A percentile compares a stretch with the other conserved stretches of the same genome.
Conservation (phyloP, 2,797 vertebrate genomes). For the Scomberomorus guttatus region DNA sequence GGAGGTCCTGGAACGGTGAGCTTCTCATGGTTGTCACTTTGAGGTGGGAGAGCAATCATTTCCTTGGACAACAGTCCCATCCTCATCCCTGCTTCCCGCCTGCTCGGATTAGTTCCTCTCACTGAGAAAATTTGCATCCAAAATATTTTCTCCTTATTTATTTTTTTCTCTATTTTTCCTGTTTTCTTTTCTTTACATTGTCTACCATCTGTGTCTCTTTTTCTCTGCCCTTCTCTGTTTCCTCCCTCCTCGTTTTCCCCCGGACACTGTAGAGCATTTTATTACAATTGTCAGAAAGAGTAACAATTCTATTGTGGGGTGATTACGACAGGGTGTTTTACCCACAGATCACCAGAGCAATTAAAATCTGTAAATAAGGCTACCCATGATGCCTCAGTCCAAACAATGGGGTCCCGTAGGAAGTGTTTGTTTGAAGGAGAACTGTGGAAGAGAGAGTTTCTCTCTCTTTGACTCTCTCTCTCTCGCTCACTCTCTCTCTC, state of each 20-base stretch:
- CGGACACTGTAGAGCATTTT: constrained; percentile 84
- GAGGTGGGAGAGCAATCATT: constrained; percentile 83
- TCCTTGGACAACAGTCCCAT: constrained; percentile 80
- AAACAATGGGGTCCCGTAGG: constrained; percentile 87
- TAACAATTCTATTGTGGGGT: constrained; percentile 88
- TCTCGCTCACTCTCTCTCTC: constrained; percentile 50
- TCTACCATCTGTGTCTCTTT: constrained; percentile 57
- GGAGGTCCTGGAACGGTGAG: constrained; percentile 80
- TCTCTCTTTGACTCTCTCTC: constrained; percentile 71
- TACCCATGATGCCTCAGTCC: constrained; percentile 87
- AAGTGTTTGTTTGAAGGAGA: constrained; percentile 86
- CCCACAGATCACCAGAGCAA: constrained; percentile 93
- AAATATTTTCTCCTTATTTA: constrained; percentile 72
- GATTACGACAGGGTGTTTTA: constrained; percentile 89
- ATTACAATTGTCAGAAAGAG: constrained; percentile 91
- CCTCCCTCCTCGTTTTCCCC: constrained; percentile 68
- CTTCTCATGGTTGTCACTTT: constrained; percentile 87
- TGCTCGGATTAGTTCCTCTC: constrained; percentile 84
- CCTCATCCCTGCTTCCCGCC: constrained; percentile 79
- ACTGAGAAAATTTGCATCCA: constrained; percentile 80
- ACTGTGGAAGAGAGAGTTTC: constrained; percentile 78
- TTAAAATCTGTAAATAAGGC: constrained; percentile 94
- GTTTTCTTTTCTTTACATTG: constrained; percentile 55
- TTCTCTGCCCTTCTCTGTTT: constrained; percentile 53
- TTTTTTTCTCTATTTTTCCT: constrained; percentile 53